Evolutionary conservation across 2,113 vertebrate species (phyloP).

Genomic region (Platysteira castanea): DNA sequence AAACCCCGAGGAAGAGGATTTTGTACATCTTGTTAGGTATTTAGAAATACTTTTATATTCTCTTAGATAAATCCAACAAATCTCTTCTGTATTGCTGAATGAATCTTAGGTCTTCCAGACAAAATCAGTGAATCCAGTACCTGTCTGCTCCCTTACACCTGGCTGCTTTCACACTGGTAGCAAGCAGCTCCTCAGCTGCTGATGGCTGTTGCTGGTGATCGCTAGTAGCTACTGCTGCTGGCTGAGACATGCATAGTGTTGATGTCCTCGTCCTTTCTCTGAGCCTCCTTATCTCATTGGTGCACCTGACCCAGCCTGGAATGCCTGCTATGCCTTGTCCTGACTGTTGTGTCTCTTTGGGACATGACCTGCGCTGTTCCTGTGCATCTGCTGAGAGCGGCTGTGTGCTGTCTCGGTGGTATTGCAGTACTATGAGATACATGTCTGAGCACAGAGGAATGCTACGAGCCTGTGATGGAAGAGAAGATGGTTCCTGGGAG

Average conservation of each 20-base stretch:
- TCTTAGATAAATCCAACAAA: background rate
- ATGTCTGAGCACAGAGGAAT: background rate
- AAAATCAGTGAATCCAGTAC: background rate
- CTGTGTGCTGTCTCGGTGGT: background rate
- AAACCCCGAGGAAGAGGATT: background rate
- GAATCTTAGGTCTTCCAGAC: background rate
- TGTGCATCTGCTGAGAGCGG: background rate
- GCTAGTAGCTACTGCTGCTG: background rate
- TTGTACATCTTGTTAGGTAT: background rate
- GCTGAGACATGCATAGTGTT: rapidly evolving
- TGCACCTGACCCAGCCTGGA: background rate
- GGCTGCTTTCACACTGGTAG: background rate
- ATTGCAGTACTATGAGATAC: background rate
- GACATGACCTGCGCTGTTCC: background rate
- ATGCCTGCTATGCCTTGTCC: background rate
- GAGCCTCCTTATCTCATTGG: background rate
- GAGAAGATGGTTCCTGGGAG: background rate
- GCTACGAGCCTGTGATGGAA: background rate
- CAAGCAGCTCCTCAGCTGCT: background rate
- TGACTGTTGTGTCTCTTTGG: background rate
- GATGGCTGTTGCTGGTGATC: background rate
- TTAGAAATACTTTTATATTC: background rate
- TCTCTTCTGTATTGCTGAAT: background rate
- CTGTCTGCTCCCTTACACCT: background rate
- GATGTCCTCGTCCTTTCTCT: background rate